Evolutionary conservation across 1,140 invertebrate species (phyloP).

Genomic region (Sarcophaga peregrina): DNA sequence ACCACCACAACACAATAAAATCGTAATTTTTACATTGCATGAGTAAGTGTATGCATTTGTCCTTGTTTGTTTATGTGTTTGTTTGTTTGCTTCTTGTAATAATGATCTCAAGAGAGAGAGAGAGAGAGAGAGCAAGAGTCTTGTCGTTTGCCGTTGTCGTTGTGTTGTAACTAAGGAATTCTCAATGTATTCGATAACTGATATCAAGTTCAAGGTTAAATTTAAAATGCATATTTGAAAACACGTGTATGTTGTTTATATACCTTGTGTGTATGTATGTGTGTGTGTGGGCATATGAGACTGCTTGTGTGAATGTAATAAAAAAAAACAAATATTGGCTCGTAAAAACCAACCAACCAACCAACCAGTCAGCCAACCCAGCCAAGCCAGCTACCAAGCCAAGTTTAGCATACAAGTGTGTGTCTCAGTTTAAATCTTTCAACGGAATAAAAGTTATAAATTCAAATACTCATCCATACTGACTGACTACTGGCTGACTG

Average conservation of each 20-base stretch:
- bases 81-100: background rate
- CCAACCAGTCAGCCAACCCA: background rate
- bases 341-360: background rate
- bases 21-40: too few species aligned
- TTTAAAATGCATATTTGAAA: constrained; percentile 40
- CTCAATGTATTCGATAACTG: constrained; percentile 34
- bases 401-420: constrained; percentile 16
- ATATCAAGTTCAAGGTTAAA: constrained; percentile 38
- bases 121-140: background rate
- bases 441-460: background rate
- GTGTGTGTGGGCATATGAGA: background rate
- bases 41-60: too few species aligned
- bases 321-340: background rate
- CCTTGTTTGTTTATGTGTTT: background rate
- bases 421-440: background rate
- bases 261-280: background rate
- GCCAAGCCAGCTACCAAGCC: background rate
- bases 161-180: background rate
- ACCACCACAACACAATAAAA: background rate
- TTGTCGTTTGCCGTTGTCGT: background rate
- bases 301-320: background rate
- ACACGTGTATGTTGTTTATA: background rate
- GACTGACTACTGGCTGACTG: too few species aligned
- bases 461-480: background rate
- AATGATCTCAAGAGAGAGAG: background rate